Evolutionary conservation across 2,888 invertebrate genomes (phyloP), one percentile per base, ranked within the genome.

Genomic region (Mechanitis mazaeus): DNA sequence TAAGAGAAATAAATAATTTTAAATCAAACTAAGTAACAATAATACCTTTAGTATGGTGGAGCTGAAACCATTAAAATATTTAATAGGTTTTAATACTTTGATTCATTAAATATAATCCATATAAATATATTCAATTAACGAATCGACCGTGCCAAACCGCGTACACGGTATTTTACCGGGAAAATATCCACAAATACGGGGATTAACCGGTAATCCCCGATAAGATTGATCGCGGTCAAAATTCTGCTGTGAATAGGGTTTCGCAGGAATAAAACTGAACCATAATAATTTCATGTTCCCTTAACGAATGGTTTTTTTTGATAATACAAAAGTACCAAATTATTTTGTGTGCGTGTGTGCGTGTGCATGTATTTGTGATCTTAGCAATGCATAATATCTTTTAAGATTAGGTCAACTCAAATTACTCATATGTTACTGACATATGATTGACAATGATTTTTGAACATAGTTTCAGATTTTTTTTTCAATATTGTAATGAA

Each of bases 171-270:
- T 64, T 55, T 60, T 50, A 50, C 50, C 50, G 50, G 56, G 50
- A 59, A 60, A 61, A 62, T 56, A 56, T 53, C 62, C 60, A 62
- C 11, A 64, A 59, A 64, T 64, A 45, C 70, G 71, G 56, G 64
- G 67, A 68, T 64, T 60, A 61, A 55, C n/a, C 12, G 60, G 64
- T 76, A 74, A 74, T 71, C 74, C 72, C 64, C 65, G 64, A 66
- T 63, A 63, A 66, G 68, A 58, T 64, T 59, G 70, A 59, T 64
- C 55, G 64, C 65, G 65, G 68, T 61, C 60, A 64, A 64, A 66
- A 55, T 61, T 64, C 55, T 56, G 58, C 45, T 54, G 56, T 53
- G 58, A 56, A 56, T 56, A 46, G 56, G 35, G 46, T 56, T 56
- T 3, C 45, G 33, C 11, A 11, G 56, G 38, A 45, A 45, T 31